Evolutionary conservation across 2,888 invertebrate genomes (phyloP).

Genomic region (Xestia rhomboidea): DNA sequence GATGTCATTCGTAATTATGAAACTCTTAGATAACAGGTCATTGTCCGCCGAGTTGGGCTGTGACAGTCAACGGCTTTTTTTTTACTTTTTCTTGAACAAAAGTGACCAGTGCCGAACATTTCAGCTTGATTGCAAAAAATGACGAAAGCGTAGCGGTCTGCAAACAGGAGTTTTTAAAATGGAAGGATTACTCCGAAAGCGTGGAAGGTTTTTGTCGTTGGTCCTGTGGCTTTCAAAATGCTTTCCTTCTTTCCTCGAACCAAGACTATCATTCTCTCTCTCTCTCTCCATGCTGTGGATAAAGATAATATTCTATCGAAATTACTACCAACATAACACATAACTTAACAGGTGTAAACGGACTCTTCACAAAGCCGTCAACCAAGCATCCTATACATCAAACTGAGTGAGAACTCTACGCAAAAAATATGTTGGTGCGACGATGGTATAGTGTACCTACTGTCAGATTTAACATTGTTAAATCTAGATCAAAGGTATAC

Average conservation of each 20-base stretch:
- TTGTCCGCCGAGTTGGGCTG: conserved; percentile 10
- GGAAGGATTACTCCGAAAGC: conserved; percentile 10
- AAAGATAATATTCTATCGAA: background rate
- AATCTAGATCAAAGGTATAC: background rate
- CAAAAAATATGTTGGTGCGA: too few species aligned
- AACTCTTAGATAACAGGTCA: conserved; percentile 45
- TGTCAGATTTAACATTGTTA: background rate
- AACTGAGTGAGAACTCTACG: too few species aligned
- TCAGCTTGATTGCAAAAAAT: conserved; percentile 53
- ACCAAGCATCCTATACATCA: too few species aligned
- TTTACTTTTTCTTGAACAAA: conserved; percentile 20
- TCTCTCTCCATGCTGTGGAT: background rate
- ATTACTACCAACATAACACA: background rate
- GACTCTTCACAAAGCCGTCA: too few species aligned
- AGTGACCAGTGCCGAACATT: conserved; percentile 30
- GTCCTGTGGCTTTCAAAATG: background rate
- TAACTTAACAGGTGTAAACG: too few species aligned
- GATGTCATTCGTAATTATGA: conserved; percentile 24
- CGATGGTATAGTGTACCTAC: too few species aligned
- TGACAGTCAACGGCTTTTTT: background rate
- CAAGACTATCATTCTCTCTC: too few species aligned
- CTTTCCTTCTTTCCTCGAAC: background rate
- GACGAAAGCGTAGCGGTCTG: background rate
- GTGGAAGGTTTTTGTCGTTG: background rate
- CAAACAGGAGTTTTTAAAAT: conserved; percentile 21